Evolutionary conservation across 2,113 vertebrate species (phyloP).

Genomic region (Lophotis ruficrista): DNA sequence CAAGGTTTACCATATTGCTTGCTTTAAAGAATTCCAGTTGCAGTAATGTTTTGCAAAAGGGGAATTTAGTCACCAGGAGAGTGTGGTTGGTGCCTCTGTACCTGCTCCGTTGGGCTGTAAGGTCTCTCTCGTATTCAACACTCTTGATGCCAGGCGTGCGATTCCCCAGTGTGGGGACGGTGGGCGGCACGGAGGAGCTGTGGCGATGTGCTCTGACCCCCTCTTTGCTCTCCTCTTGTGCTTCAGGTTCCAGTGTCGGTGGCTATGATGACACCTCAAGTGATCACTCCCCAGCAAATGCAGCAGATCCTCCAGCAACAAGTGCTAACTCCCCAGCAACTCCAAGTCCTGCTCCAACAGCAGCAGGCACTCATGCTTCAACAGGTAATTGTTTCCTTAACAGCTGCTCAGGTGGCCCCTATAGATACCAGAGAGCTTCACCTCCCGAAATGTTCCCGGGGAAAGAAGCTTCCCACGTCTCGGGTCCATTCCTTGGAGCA

Average conservation of each 20-base stretch:
- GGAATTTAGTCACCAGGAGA: accelerated
- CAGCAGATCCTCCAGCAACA: conserved; percentile 99
- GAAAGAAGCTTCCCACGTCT: not conserved
- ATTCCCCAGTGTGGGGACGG: accelerated
- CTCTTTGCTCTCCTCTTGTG: conserved; percentile 9
- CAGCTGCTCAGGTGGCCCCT: not conserved
- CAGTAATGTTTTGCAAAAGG: not conserved
- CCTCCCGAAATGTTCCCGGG: accelerated
- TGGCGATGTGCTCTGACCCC: not conserved
- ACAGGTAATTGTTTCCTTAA: conserved; percentile 83
- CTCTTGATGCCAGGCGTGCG: not conserved
- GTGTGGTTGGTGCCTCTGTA: not conserved
- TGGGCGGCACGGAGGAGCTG: not conserved
- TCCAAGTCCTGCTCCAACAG: conserved; percentile 98
- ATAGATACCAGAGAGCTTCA: accelerated
- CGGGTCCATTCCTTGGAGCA: not conserved
- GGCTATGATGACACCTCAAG: conserved; percentile 99
- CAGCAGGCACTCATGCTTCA: conserved; percentile 99
- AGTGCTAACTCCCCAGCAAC: conserved; percentile 99
- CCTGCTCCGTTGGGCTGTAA: not conserved
- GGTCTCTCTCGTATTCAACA: not conserved
- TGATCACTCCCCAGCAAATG: conserved; percentile 99
- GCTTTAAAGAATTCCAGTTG: not conserved
- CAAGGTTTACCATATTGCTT: not conserved
- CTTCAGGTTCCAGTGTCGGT: conserved; percentile 95